Conservation (phyloP, 1,140 invertebrate species). For the Melanaphis sacchari region DNA sequence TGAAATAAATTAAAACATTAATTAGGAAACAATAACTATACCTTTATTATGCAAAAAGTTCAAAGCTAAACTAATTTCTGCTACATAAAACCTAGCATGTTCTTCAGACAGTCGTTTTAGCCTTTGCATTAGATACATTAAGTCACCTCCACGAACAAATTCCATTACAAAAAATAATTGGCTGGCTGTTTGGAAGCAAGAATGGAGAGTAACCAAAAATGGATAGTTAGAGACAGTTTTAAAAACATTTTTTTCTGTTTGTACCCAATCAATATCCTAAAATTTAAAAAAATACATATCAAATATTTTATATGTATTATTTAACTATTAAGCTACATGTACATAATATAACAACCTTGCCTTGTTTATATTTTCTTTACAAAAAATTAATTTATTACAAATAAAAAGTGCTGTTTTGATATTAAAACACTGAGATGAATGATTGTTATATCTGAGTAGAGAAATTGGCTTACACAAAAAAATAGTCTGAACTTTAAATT, state of each 20-base stretch:
- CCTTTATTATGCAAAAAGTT: conserved; percentile 98
- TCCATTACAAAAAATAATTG: conserved; percentile 99
- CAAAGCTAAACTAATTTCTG: conserved; percentile 96
- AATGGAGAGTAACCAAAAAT: conserved; percentile 97
- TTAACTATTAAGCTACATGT: too few relatives aligned
- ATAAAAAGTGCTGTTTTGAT: too few relatives aligned
- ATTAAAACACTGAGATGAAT: too few relatives aligned
- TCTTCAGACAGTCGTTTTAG: conserved; percentile 93
- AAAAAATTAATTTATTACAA: too few relatives aligned
- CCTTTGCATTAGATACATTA: conserved; percentile 99
- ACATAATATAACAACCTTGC: too few relatives aligned
- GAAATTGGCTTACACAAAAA: too few relatives aligned
- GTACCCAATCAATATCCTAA: conserved; percentile 98
- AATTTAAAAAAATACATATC: conserved; percentile 43
- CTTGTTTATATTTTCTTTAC: too few relatives aligned
- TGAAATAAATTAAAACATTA: background rate
- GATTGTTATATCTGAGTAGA: too few relatives aligned
- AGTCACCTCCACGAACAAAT: conserved; percentile 97
- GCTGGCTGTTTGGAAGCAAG: conserved; percentile 96
- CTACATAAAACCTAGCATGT: conserved; percentile 90
- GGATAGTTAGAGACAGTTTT: conserved; percentile 99
- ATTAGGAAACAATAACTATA: conserved; percentile 60
- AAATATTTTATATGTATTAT: background rate
- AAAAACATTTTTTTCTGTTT: conserved; percentile 99
- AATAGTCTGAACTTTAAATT: too few relatives aligned